Evolutionary conservation across 2,113 vertebrate species (phyloP).

Genomic region (Pomatostomus ruficeps): DNA sequence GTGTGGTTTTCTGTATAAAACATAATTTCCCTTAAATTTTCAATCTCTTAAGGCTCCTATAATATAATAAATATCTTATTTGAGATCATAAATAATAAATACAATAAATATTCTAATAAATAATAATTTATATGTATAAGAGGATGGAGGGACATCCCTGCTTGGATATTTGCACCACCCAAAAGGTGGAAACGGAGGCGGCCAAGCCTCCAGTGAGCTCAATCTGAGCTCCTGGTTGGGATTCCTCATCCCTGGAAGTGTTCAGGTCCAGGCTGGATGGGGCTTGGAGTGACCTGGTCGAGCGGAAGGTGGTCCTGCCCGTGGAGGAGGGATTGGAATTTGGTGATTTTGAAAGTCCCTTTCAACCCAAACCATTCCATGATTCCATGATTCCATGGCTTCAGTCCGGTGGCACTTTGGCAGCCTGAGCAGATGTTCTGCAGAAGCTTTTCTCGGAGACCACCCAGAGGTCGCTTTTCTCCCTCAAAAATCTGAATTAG

Average conservation of each 20-base stretch:
- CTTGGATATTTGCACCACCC: neutral
- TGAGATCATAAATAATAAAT: neutral
- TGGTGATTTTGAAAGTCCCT: neutral
- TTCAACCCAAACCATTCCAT: neutral
- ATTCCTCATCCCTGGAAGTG: neutral
- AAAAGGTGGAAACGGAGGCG: neutral
- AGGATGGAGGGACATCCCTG: neutral
- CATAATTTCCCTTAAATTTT: neutral
- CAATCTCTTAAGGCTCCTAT: neutral
- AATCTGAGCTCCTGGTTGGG: neutral
- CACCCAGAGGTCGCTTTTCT: neutral
- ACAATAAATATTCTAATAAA: neutral
- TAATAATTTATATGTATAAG: neutral
- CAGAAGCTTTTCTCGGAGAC: neutral
- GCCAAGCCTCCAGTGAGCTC: neutral
- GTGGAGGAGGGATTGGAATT: neutral
- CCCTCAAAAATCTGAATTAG: neutral
- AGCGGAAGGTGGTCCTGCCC: neutral
- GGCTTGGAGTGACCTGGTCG: neutral
- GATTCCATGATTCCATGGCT: neutral
- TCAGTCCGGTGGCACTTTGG: rapidly evolving
- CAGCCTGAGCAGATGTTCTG: neutral
- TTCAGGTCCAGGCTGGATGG: neutral
- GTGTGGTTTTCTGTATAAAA: rapidly evolving
- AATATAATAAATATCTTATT: neutral